These are phyloP conservation scores for Drosophila pseudotalamancana DNA, from an alignment of 2,888 invertebrate species.

Conservation along the genomic window DNA sequence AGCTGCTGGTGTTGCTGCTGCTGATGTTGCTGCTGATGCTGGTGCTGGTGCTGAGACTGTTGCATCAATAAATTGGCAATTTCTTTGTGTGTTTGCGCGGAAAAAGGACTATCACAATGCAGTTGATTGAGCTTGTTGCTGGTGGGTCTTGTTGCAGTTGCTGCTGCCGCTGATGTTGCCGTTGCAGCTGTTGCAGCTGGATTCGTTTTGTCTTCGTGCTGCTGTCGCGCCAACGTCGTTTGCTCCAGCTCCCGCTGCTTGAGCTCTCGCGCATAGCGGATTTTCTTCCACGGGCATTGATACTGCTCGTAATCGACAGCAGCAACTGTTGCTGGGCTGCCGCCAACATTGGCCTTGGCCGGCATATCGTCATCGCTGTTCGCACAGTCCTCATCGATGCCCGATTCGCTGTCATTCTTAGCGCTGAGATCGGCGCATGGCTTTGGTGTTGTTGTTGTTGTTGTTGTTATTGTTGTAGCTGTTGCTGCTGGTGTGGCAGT, in stretches of 20 bases:
- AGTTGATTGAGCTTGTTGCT: conserved; percentile 66
- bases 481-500: conserved; percentile 16
- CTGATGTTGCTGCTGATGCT: conserved; percentile 59
- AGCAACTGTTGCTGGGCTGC: conserved; percentile 35
- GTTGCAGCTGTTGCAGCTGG: conserved; percentile 21
- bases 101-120: conserved; percentile 79
- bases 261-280: conserved; percentile 83
- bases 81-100: conserved; percentile 72
- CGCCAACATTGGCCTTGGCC: conserved; percentile 26
- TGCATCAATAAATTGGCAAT: conserved; percentile 71
- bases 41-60: conserved; percentile 66
- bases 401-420: conserved; percentile 77
- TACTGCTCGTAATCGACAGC: conserved; percentile 77
- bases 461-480: conserved; percentile 27
- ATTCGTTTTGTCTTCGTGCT: conserved; percentile 41
- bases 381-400: conserved; percentile 77
- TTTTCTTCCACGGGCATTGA: conserved; percentile 84
- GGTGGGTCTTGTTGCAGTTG: conserved; percentile 35
- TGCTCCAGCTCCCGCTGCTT: conserved; percentile 82
- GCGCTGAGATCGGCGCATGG: conserved; percentile 60
- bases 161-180: conserved; percentile 27
- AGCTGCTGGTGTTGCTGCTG: conserved; percentile 61
- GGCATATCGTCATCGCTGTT: conserved; percentile 69
- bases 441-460: conserved; percentile 60
- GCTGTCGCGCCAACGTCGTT: conserved; percentile 41